Evolutionary conservation across 2,113 vertebrate species (phyloP).

Genomic region (Galeopterus variegatus): DNA sequence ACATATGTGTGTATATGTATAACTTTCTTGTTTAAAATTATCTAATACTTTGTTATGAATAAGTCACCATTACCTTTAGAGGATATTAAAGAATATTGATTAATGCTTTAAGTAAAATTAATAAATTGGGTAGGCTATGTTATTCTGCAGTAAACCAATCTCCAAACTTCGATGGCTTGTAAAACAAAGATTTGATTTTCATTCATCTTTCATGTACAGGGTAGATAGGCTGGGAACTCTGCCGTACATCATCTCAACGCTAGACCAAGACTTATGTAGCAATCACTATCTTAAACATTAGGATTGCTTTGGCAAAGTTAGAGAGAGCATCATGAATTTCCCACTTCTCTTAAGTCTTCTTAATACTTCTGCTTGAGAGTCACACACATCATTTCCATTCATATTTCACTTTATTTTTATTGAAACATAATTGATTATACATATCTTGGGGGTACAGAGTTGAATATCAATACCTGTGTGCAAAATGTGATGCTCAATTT

Average conservation of each 20-base stretch:
- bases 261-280: background rate
- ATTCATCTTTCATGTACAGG: background rate
- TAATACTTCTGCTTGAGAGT: background rate
- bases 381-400: background rate
- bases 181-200: background rate
- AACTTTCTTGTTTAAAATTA: slow-evolving; percentile 2
- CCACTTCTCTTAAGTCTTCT: background rate
- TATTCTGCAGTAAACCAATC: slow-evolving; percentile 24
- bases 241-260: background rate
- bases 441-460: no score
- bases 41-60: background rate
- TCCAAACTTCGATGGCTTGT: background rate
- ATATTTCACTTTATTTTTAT: background rate
- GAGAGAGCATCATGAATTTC: background rate
- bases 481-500: no score
- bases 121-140: background rate
- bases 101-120: background rate
- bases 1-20: background rate
- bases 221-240: background rate
- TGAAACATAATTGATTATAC: no score
- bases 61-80: slow-evolving; percentile 6
- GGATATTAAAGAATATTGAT: background rate
- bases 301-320: background rate
- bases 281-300: background rate
- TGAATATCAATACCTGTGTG: no score